These are phyloP conservation scores for Oophaga pumilio DNA, from an alignment of 2,113 vertebrate species.

Conservation along the genomic window DNA sequence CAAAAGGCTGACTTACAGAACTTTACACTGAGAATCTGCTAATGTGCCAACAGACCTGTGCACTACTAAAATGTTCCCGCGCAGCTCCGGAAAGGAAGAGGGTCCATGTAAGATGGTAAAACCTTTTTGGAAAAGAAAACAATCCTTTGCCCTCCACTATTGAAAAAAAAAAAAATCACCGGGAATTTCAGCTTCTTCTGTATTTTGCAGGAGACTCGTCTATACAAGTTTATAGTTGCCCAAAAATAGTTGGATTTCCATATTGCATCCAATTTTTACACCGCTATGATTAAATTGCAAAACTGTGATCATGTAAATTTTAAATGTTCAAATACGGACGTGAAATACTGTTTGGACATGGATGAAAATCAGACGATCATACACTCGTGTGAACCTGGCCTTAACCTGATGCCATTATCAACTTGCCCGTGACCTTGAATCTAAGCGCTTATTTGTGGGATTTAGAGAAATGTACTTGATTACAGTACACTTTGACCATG, in stretches of 20 bases:
- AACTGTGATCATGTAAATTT: too few species aligned
- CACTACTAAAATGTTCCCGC: not conserved
- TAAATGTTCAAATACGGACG: too few species aligned
- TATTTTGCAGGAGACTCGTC: too few species aligned
- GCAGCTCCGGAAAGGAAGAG: not conserved
- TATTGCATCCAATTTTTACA: too few species aligned
- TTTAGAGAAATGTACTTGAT: constrained; percentile 8
- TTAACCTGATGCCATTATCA: constrained; percentile 6
- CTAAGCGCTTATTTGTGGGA: not conserved
- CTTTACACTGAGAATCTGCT: not conserved
- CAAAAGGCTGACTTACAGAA: constrained; percentile 26
- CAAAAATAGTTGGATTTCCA: too few species aligned
- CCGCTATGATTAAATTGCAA: too few species aligned
- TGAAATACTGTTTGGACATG: too few species aligned
- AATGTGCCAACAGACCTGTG: not conserved
- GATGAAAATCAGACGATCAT: too few species aligned
- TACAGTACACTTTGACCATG: not conserved
- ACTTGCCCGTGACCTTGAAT: constrained; percentile 25
- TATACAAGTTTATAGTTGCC: too few species aligned
- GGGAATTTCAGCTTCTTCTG: not conserved
- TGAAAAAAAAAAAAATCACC: not conserved
- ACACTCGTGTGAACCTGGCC: too few species aligned
- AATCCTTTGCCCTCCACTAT: not conserved
- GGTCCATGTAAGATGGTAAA: not conserved
- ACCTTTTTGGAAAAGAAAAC: constrained; percentile 10